Evolutionary conservation across 2,888 invertebrate species (phyloP).

Genomic region (Leucophenga maculata): DNA sequence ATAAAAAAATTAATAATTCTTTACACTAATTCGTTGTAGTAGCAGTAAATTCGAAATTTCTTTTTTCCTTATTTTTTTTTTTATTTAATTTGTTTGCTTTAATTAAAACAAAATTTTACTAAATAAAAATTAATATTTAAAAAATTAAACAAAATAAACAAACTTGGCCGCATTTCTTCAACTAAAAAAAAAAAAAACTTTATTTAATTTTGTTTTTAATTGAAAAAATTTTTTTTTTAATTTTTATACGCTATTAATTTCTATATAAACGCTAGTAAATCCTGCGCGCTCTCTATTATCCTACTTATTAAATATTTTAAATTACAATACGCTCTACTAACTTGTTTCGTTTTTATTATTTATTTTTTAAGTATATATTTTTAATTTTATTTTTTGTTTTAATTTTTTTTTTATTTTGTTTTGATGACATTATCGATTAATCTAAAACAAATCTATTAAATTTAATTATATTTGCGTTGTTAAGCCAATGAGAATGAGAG

Average conservation of each 20-base stretch:
- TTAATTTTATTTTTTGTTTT: slow-evolving; percentile 42
- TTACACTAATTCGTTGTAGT: not conserved
- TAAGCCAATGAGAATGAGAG: slow-evolving; percentile 71
- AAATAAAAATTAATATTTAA: too few relatives aligned
- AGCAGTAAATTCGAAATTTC: slow-evolving; percentile 5
- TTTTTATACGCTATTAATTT: slow-evolving; percentile 1
- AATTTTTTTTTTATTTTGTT: slow-evolving; percentile 38
- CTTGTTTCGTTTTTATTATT: slow-evolving; percentile 9
- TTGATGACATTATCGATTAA: slow-evolving; percentile 48
- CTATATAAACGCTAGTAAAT: too few relatives aligned
- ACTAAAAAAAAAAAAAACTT: too few relatives aligned
- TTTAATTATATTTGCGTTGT: slow-evolving; percentile 69
- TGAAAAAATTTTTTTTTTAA: slow-evolving; percentile 16
- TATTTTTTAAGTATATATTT: slow-evolving; percentile 31
- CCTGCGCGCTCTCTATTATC: too few relatives aligned
- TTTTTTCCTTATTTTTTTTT: too few relatives aligned
- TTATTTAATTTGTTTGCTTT: slow-evolving; percentile 1
- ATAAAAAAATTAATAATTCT: not conserved
- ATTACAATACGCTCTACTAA: not conserved
- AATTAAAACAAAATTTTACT: slow-evolving; percentile 9
- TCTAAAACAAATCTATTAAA: slow-evolving; percentile 55
- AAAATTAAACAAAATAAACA: not conserved
- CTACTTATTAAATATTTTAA: not conserved
- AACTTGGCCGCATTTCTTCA: not conserved
- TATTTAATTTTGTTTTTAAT: slow-evolving; percentile 4